Conservation (phyloP, 2,888 invertebrate species). For the Tinea pellionella region DNA sequence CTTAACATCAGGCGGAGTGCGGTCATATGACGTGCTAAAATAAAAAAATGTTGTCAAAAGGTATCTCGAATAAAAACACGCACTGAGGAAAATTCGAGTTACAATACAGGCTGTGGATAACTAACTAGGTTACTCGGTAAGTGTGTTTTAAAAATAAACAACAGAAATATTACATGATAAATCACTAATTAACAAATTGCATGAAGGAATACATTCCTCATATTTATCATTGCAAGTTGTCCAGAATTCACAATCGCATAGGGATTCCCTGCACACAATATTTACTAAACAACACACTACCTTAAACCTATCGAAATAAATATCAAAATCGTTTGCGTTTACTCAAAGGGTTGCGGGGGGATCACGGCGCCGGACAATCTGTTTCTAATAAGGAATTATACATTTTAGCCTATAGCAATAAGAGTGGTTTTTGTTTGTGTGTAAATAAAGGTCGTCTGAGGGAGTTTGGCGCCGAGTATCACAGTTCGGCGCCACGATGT, state of each 20-base stretch:
- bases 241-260: neutral
- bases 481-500: neutral
- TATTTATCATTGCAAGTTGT: constrained; percentile 4
- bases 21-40: no score
- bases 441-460: neutral
- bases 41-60: no score
- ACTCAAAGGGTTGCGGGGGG: neutral
- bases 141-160: no score
- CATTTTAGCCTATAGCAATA: neutral
- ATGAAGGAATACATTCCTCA: neutral
- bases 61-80: no score
- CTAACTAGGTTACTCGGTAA: no score
- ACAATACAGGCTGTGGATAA: no score
- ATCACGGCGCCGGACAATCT: neutral
- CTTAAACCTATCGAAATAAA: neutral
- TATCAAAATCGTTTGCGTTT: neutral
- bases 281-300: neutral
- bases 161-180: no score
- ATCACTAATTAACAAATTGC: no score
- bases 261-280: neutral
- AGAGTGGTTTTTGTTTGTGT: neutral
- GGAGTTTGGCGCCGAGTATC: neutral
- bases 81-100: no score
- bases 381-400: neutral
- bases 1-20: no score